Base-by-base conservation (phyloP, 2,888 invertebrate species). In the Tenthredo livida region DNA sequence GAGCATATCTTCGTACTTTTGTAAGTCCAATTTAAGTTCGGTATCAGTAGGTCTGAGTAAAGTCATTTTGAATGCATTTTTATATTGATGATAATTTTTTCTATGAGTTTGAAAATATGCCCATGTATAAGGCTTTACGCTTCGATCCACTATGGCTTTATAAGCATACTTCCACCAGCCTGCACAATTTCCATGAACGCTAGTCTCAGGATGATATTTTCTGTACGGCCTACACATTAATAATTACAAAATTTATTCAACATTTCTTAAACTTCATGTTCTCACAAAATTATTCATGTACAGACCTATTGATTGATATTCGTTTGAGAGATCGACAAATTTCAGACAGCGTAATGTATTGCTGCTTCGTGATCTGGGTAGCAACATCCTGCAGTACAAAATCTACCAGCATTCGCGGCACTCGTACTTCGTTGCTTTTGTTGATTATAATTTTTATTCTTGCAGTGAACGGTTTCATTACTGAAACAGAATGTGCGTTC, bases 121-220 rank as follows among this genome's bases (percentile, higher is more conserved):
- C 97, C 97, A 97, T 0, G 96, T 96, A 92, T 96, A 97, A 0
- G 97, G 97, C 33, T 95, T 94, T 1, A 97, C 95, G 47, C 96
- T 94, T 89, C 97, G 96, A 88, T 97, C 96, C 1, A 97, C 90
- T 0, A 97, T 95, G 5, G 96, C 96, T 86, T 95, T 95, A 91
- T 95, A 96, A 0, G 96, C 96, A 91, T 97, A 97, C 61, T 94
- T 94, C 97, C 97, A 97, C 97, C 97, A 97, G 61, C 94, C 94
- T 88, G 94, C 94, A 0, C 94, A 94, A 90, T 96, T 95, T 84
- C 95, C 95, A 43, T 93, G 92, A 2, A 96, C 93, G 0, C 94
- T 94, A 0, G 94, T 94, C 0, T 94, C 94, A 0, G 96, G 96
- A 87, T 96, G 95, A 92, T 96, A 96, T 89, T 95, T 95, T 89